Evolutionary conservation across 2,797 vertebrate genomes (phyloP).

Genomic region (Todus mexicanus): DNA sequence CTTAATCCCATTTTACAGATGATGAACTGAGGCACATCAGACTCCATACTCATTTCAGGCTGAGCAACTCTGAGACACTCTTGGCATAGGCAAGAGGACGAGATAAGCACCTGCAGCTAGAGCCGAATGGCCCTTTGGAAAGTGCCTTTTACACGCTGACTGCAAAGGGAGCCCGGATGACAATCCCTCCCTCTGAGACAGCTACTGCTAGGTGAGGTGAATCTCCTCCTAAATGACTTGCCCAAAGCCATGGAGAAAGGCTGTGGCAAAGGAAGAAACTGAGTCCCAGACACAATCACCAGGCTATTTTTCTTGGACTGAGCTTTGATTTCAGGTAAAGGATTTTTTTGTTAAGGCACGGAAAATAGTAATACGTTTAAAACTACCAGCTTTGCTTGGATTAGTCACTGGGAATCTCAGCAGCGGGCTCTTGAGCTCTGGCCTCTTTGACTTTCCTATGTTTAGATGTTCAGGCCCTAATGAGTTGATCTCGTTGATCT

Average conservation of each 20-base stretch:
- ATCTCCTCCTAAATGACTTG: not conserved
- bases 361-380: slow-evolving; percentile 17
- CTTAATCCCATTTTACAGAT: slow-evolving; percentile 69
- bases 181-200: not conserved
- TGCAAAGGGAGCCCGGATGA: not conserved
- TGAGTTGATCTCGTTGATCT: slow-evolving; percentile 66
- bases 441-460: slow-evolving; percentile 47
- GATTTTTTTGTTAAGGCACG: not conserved
- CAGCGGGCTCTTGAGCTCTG: slow-evolving; percentile 37
- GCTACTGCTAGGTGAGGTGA: not conserved
- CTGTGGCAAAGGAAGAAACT: not conserved
- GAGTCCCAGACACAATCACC: not conserved
- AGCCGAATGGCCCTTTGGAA: not conserved
- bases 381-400: slow-evolving; percentile 14
- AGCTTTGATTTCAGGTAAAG: slow-evolving; percentile 24
- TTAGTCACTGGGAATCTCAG: slow-evolving; percentile 35
- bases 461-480: slow-evolving; percentile 66
- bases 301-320: not conserved
- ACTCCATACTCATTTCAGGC: slow-evolving; percentile 15
- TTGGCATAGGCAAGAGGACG: slow-evolving; percentile 1
- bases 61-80: slow-evolving; percentile 14
- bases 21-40: slow-evolving; percentile 43
- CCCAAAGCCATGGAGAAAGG: not conserved
- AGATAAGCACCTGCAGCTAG: slow-evolving; percentile 58
- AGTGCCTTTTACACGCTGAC: not conserved